Conservation (phyloP, 1,140 invertebrate genomes). For the Stegodyphus mimosarum region DNA sequence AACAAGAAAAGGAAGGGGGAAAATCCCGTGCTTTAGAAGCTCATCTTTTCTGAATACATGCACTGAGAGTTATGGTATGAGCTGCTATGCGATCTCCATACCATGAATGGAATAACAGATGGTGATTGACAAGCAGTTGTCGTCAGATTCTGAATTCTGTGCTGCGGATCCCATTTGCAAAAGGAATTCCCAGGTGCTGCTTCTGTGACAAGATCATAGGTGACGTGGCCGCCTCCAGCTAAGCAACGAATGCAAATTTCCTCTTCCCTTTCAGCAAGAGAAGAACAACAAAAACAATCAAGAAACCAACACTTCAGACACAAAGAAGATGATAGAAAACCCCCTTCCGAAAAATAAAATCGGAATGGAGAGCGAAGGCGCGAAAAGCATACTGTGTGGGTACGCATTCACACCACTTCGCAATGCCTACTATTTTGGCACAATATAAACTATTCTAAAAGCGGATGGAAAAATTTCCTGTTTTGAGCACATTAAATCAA, state of each 20-base stretch:
- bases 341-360: conserved; percentile 36
- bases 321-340: conserved; percentile 47
- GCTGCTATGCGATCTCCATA: neutral
- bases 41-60: too few species aligned
- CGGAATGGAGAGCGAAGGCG: too few species aligned
- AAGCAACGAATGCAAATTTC: conserved; percentile 35
- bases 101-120: neutral
- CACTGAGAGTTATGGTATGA: neutral
- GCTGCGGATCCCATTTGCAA: conserved; percentile 42
- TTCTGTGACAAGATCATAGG: conserved; percentile 31
- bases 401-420: too few species aligned
- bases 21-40: too few species aligned
- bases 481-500: conserved; percentile 52
- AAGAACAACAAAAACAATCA: conserved; percentile 40
- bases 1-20: too few species aligned
- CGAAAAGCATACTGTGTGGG: too few species aligned
- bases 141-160: conserved; percentile 14
- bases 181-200: conserved; percentile 31
- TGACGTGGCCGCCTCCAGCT: conserved; percentile 12
- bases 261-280: conserved; percentile 7
- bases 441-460: neutral
- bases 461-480: conserved; percentile 23
- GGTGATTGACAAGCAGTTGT: conserved; percentile 41
- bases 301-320: conserved; percentile 44
- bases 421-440: neutral